Base-by-base conservation (phyloP, 2,113 vertebrate species). In the Beaufortia kweichowensis region DNA sequence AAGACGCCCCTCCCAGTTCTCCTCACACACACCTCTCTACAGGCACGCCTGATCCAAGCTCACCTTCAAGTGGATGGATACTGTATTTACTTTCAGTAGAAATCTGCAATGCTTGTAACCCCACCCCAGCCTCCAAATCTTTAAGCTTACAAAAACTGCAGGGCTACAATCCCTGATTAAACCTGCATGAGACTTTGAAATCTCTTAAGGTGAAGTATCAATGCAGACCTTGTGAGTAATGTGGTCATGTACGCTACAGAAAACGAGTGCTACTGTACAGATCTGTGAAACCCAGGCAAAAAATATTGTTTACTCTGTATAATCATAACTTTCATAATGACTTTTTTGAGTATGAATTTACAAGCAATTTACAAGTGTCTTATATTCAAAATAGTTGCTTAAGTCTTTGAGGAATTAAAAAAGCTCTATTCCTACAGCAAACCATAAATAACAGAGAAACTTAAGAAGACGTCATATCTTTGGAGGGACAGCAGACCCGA, bases 301-400 rank as follows among this genome's bases (percentile, higher is more conserved):
- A 92, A 91, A 92, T 91, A 93, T 91, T 50, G 59, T 77, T 83
- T 84, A 87, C 88, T 91, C 89, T 91, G 91, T 90, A 88, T 87
- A 85, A 88, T 88, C 83, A 85, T 89, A 90, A 89, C 87, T 88
- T 87, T 91, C 86, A 89, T 88, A 89, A 90, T 89, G 85, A 90
- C 86, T 87, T 90, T 86, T 90, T 89, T 85, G 84, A 89, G 86
- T 88, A 90, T 89, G 88, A 88, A 90, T 92, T 91, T 91, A 93
- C 91, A 92, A 89, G 89, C 88, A 86, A 90, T 92, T 89, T 91
- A 91, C 91, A 92, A 85, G 88, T 90, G 85, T 87, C 86, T 90
- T 89, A 91, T 92, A 92, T 91, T 91, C 88, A 91, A 92, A 92
- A 91, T 91, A 92, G 89, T 91, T 92, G 88, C 86, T 87, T 90